Conservation (phyloP, 2,888 invertebrate species). For the Sarcophaga subvicina region DNA sequence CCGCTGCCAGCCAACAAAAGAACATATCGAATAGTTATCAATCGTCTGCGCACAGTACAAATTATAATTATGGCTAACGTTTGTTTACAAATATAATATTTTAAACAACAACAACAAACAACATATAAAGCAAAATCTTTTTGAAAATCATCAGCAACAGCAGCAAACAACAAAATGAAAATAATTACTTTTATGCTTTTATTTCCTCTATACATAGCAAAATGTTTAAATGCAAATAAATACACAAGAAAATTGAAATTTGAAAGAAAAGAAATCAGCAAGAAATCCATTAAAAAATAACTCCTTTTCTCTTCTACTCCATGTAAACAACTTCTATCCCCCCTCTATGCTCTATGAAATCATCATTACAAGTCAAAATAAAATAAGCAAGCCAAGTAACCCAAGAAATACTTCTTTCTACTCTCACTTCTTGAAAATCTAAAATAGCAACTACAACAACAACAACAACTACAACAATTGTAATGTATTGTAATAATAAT, state of each 20-base stretch:
- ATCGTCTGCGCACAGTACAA: slow-evolving; percentile 81
- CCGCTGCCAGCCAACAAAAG: slow-evolving; percentile 72
- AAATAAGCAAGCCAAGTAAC: neutral
- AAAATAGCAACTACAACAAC: slow-evolving; percentile 8
- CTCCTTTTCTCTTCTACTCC: neutral
- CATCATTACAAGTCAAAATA: slow-evolving; percentile 29
- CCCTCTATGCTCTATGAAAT: neutral
- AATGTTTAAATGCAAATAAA: too few species aligned
- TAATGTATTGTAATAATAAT: slow-evolving; percentile 64
- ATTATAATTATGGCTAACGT: slow-evolving; percentile 82
- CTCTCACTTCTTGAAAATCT: slow-evolving; percentile 21
- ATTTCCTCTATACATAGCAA: neutral
- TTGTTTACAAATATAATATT: slow-evolving; percentile 70
- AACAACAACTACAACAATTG: slow-evolving; percentile 14
- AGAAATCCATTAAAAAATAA: slow-evolving; percentile 19
- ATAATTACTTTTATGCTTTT: slow-evolving; percentile 61
- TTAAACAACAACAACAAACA: slow-evolving; percentile 34
- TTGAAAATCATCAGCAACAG: too few species aligned
- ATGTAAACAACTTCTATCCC: neutral
- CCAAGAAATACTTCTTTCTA: slow-evolving; percentile 7
- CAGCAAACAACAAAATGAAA: slow-evolving; percentile 29
- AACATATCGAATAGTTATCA: slow-evolving; percentile 81
- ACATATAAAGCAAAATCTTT: neutral
- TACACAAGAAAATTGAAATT: neutral
- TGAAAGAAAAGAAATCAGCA: slow-evolving; percentile 8